These are phyloP conservation scores for Pterocles burchelli DNA, from an alignment of 2,113 vertebrate genomes.

Conservation along the genomic window DNA sequence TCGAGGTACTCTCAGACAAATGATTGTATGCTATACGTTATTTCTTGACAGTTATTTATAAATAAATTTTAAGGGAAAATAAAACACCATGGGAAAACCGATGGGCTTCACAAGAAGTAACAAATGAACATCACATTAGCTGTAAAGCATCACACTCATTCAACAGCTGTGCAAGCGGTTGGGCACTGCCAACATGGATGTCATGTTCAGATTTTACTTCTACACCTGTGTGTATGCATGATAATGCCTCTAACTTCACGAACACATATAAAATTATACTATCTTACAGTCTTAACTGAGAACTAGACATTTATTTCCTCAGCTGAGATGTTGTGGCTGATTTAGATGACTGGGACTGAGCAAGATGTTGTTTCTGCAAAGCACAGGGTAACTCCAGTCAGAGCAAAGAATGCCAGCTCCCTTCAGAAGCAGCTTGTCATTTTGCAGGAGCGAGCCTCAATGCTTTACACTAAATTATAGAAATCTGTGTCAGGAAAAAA, in stretches of 20 bases:
- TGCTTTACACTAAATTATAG: background rate
- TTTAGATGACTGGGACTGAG: background rate
- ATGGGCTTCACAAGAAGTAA: background rate
- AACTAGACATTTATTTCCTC: background rate
- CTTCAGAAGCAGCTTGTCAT: background rate
- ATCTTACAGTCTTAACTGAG: background rate
- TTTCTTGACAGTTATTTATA: slow-evolving; percentile 32
- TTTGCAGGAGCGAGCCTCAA: background rate
- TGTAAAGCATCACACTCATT: background rate
- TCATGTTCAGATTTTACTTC: background rate
- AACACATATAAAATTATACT: background rate
- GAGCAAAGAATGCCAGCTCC: background rate
- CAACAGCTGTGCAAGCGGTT: background rate
- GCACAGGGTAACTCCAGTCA: background rate
- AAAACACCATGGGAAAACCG: background rate
- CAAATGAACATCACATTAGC: background rate
- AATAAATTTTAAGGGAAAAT: background rate
- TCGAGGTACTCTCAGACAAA: slow-evolving; percentile 16
- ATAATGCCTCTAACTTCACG: background rate
- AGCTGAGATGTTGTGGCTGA: rapidly evolving
- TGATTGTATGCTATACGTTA: background rate
- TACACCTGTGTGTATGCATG: background rate
- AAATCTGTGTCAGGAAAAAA: slow-evolving; percentile 2
- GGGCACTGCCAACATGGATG: background rate
- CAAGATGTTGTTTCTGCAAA: background rate